These are phyloP conservation scores for Coreius guichenoti DNA, from an alignment of 2,797 vertebrate species.

Conservation along the genomic window DNA sequence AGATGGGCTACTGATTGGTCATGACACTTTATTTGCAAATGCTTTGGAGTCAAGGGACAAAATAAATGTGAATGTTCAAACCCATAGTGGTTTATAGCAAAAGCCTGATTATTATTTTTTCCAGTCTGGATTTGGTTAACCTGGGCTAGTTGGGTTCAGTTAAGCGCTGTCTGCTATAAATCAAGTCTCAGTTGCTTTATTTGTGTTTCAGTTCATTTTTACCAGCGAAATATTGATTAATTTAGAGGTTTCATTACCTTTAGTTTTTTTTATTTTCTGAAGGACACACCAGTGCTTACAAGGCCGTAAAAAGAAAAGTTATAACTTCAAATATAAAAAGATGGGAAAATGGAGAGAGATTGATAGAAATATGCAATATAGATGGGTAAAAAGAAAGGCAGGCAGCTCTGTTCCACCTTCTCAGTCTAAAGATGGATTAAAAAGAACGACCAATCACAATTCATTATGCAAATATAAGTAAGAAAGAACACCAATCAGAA, in stretches of 20 bases:
- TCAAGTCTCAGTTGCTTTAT: conserved; percentile 22
- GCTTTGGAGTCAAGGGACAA: neutral
- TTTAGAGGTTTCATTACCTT: neutral
- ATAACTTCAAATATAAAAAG: neutral
- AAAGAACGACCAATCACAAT: neutral
- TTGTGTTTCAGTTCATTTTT: conserved; percentile 1
- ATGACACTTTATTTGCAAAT: conserved; percentile 13
- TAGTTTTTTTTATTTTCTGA: neutral
- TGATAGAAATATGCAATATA: neutral
- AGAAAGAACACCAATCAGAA: neutral
- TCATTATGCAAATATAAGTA: neutral
- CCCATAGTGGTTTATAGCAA: neutral
- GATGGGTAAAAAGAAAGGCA: neutral
- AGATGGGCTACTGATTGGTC: neutral
- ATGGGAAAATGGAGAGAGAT: neutral
- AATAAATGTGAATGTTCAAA: neutral
- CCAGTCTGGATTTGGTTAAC: conserved; percentile 17
- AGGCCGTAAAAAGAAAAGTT: neutral
- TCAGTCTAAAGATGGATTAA: neutral
- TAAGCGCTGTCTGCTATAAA: conserved; percentile 6
- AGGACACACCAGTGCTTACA: neutral
- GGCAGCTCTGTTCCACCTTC: neutral
- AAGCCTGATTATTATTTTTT: conserved; percentile 6
- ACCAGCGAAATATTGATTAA: neutral
- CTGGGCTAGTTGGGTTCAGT: neutral